Percentiles rank a stretch among this genome's conserved stretches.
phyloP scores from a whole-genome alignment of 2,888 invertebrate species.

The Agrochola litura region DNA sequence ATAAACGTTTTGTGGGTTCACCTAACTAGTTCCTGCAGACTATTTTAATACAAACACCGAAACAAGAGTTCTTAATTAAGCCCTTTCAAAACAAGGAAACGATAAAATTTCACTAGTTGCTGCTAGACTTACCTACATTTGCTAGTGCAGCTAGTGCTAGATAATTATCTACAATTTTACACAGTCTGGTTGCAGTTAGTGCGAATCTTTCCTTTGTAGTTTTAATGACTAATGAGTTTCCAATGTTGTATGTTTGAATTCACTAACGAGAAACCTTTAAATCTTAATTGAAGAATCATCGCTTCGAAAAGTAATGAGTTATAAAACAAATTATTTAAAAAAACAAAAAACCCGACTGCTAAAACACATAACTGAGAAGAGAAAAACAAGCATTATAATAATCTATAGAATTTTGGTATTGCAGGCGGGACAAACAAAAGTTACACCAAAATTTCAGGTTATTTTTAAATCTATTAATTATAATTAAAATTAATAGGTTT shows the following conservation, averaged over 20 bases:
- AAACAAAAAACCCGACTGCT: no score
- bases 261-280: conserved; percentile 22
- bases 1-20: conserved; percentile 2
- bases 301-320: background rate
- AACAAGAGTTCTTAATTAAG: conserved; percentile 63
- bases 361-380: no score
- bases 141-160: conserved; percentile 16
- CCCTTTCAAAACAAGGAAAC: conserved; percentile 65
- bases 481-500: no score
- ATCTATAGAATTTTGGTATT: no score
- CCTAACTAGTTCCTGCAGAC: conserved; percentile 31
- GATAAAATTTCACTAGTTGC: conserved; percentile 52
- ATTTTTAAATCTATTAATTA: no score
- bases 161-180: conserved; percentile 38
- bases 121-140: conserved; percentile 22
- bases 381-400: no score
- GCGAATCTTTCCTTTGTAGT: conserved; percentile 50
- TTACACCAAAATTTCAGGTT: no score
- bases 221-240: conserved; percentile 41
- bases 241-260: conserved; percentile 19
- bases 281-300: conserved; percentile 4
- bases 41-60: conserved; percentile 45
- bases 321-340: no score
- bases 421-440: no score
- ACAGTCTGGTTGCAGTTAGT: conserved; percentile 32